Evolutionary conservation across 2,113 vertebrate genomes (phyloP), one percentile per base, ranked within the genome.

Genomic region (Python bivittatus): DNA sequence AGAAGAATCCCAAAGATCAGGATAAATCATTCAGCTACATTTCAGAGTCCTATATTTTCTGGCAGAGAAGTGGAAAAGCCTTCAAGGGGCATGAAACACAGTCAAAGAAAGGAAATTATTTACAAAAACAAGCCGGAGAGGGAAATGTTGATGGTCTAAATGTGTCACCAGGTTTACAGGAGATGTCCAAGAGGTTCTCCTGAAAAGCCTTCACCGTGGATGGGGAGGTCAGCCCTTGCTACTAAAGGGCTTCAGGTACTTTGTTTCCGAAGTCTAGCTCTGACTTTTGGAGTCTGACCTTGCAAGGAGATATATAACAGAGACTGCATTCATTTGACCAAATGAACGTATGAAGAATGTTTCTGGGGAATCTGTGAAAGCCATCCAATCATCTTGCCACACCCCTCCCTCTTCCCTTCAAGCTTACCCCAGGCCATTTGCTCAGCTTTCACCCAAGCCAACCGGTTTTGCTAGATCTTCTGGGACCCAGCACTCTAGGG

Each of bases 1-100:
- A 96, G 95, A 95, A 97, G 96, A 96, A 94, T 97, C 98, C 95
- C 90, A 96, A 42, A 93, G 94, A 95, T 95, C 88, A 86, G 13
- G 44, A 7, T 6, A 53, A 12, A 25, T 12, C 9, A 23, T 7
- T 0, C 11, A 2, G 20, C 25, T 48, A 7, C 4, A 5, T 15
- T 12, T n/a, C 60, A 87, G 88, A 20, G 20, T 88, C 38, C 25
- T 44, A 96, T 87, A 95, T 94, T 90, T 88, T 96, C 94, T 97
- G 98, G 97, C 98, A 98, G 98, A 98, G 95, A 97, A 97, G 98
- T 98, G 98, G 98, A 98, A 98, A 98, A 98, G 98, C 98, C 98
- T 98, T 98, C 98, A 29, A 95, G 97, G 95, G 93, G 57, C 94
- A 94, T 97, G 95, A 97, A 97, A 96, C 97, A 93, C 97, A 96